phyloP scores from a whole-genome alignment of 2,888 invertebrate species.

The Aspidiotus destructor region DNA sequence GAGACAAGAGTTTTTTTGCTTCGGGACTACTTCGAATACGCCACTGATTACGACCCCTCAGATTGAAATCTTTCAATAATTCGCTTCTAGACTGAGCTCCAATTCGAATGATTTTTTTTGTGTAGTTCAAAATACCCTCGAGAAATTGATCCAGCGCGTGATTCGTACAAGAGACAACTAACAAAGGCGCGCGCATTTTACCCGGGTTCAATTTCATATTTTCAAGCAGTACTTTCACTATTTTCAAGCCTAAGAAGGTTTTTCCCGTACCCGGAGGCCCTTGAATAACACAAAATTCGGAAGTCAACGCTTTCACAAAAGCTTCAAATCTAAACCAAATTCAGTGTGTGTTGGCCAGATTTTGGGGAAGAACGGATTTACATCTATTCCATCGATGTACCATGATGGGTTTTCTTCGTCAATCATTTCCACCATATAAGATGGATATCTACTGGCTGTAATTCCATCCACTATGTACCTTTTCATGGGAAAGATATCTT shows the following conservation, averaged over 20 bases:
- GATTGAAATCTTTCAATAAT: constrained; percentile 41
- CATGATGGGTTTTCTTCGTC: constrained; percentile 24
- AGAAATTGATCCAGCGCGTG: constrained; percentile 80
- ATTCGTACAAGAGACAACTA: constrained; percentile 74
- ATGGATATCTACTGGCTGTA: constrained; percentile 41
- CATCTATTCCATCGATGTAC: constrained; percentile 19
- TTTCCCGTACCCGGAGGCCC: constrained; percentile 86
- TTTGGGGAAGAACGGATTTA: constrained; percentile 26
- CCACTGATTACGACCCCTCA: background rate
- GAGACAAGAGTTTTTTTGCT: too few species aligned
- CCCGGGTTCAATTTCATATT: constrained; percentile 42
- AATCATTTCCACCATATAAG: constrained; percentile 40
- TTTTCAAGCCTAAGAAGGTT: constrained; percentile 66
- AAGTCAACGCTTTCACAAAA: constrained; percentile 55
- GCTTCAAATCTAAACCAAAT: constrained; percentile 56
- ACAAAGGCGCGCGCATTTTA: constrained; percentile 47
- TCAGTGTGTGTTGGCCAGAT: constrained; percentile 38
- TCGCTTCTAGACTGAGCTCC: constrained; percentile 59
- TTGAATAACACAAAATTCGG: constrained; percentile 68
- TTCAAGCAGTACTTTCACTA: constrained; percentile 56
- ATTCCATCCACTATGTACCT: constrained; percentile 54
- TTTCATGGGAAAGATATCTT: constrained; percentile 55
- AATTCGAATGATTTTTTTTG: constrained; percentile 54
- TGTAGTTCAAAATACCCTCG: constrained; percentile 55
- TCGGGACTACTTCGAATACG: too few species aligned